phyloP scores from a whole-genome alignment of 2,888 invertebrate species.

The Pseudococcus longispinus region DNA sequence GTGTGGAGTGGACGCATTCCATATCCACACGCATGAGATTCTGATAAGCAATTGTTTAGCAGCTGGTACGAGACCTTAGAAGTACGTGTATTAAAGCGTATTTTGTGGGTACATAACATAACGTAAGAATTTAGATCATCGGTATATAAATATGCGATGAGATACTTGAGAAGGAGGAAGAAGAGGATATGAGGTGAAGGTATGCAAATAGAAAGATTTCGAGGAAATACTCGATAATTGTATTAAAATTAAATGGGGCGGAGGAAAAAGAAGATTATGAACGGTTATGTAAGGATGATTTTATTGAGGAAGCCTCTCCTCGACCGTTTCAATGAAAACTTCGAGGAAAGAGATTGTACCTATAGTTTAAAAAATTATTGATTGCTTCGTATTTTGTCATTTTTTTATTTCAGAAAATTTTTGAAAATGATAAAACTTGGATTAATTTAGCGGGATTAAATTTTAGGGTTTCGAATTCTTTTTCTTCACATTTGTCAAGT shows the following conservation, averaged over 20 bases:
- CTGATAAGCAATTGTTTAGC: background rate
- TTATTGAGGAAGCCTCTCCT: too few relatives aligned
- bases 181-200: background rate
- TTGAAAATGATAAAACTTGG: too few relatives aligned
- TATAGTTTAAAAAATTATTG: too few relatives aligned
- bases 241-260: background rate
- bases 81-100: too few relatives aligned
- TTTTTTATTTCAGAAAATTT: too few relatives aligned
- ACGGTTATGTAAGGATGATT: background rate
- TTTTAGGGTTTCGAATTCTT: too few relatives aligned
- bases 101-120: background rate
- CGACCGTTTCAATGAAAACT: too few relatives aligned
- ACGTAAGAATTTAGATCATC: background rate
- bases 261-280: background rate
- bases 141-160: background rate
- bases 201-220: background rate
- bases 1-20: constrained; percentile 13
- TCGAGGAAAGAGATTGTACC: too few relatives aligned
- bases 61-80: background rate
- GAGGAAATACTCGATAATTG: background rate
- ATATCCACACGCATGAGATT: background rate
- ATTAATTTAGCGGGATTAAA: too few relatives aligned
- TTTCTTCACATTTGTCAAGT: too few relatives aligned
- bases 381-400: too few relatives aligned
- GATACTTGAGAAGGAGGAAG: background rate